A percentile compares a stretch with the other conserved stretches of the same genome.
Conservation (phyloP, 2,888 invertebrate species). For the Pyrochroa serraticornis region DNA sequence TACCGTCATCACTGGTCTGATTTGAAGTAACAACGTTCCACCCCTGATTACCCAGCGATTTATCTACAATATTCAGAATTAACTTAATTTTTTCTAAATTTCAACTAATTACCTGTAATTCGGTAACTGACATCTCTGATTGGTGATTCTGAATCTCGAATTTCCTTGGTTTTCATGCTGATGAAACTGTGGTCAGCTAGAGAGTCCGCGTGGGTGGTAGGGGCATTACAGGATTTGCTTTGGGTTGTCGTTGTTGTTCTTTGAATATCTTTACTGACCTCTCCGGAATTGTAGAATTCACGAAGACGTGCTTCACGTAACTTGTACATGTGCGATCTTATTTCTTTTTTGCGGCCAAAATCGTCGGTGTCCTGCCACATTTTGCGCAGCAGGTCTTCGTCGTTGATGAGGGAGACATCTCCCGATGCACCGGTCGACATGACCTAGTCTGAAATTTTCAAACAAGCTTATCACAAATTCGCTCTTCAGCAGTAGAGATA, state of each 20-base stretch:
- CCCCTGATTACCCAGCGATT: slow-evolving; percentile 51
- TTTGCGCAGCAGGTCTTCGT: slow-evolving; percentile 77
- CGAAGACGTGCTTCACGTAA: slow-evolving; percentile 80
- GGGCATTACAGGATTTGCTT: slow-evolving; percentile 36
- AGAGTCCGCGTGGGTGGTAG: slow-evolving; percentile 68
- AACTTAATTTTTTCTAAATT: background rate
- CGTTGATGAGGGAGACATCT: slow-evolving; percentile 73
- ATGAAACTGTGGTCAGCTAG: slow-evolving; percentile 78
- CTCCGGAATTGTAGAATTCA: slow-evolving; percentile 67
- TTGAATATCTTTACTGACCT: slow-evolving; percentile 42
- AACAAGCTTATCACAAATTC: too few relatives aligned
- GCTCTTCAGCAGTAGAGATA: too few relatives aligned
- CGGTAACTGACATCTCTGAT: slow-evolving; percentile 63
- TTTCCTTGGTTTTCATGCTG: slow-evolving; percentile 78
- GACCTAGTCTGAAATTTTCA: background rate
- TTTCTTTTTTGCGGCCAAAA: slow-evolving; percentile 84
- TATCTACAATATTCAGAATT: slow-evolving; percentile 10
- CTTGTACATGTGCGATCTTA: slow-evolving; percentile 83
- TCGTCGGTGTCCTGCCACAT: slow-evolving; percentile 90
- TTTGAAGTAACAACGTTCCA: slow-evolving; percentile 73
- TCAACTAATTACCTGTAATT: slow-evolving; percentile 38
- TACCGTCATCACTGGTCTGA: slow-evolving; percentile 68
- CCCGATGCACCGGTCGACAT: slow-evolving; percentile 55
- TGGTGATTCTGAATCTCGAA: slow-evolving; percentile 78
- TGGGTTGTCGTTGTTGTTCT: slow-evolving; percentile 33